Conservation (phyloP, 92 coral and sea anemone species). For the Phenganax subtilis region DNA sequence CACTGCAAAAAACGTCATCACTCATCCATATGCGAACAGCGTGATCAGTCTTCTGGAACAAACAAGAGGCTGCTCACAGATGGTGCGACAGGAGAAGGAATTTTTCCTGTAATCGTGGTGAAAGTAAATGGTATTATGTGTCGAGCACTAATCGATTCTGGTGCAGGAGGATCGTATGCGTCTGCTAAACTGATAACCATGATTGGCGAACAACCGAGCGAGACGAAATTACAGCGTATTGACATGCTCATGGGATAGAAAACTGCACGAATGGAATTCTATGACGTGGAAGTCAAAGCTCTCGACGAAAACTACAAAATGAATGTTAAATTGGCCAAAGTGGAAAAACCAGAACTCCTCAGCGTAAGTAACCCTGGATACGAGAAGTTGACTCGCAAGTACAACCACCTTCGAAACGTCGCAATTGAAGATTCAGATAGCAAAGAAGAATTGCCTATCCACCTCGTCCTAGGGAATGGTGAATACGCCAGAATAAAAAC, state of each 20-base stretch:
- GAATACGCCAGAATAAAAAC: slow-evolving; percentile 37
- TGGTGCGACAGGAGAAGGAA: not conserved
- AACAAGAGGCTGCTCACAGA: not conserved
- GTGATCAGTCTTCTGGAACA: not conserved
- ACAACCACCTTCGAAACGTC: slow-evolving; percentile 23
- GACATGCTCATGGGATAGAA: slow-evolving; percentile 4
- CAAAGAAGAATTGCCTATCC: slow-evolving; percentile 15
- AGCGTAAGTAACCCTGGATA: slow-evolving; percentile 16
- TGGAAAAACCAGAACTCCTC: slow-evolving; percentile 18
- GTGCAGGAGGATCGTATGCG: slow-evolving; percentile 13
- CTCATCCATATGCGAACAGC: not conserved
- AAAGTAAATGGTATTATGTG: slow-evolving; percentile 6
- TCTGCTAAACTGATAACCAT: not conserved
- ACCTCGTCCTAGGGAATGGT: slow-evolving; percentile 33
- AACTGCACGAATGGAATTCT: not conserved
- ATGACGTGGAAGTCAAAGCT: not conserved
- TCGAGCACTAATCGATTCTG: slow-evolving; percentile 16
- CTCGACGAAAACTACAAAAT: slow-evolving; percentile 10
- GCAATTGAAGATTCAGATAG: slow-evolving; percentile 3
- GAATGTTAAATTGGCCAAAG: slow-evolving; percentile 18
- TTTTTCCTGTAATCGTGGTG: not conserved
- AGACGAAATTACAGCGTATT: slow-evolving; percentile 3
- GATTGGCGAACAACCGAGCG: slow-evolving; percentile 4
- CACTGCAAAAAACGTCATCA: slow-evolving; percentile 1
- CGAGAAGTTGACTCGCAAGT: not conserved